A percentile compares a stretch with the other conserved stretches of the same genome.
These are phyloP conservation scores for Polypterus senegalus DNA, from an alignment of 2,113 vertebrate species.

Conservation along the genomic window DNA sequence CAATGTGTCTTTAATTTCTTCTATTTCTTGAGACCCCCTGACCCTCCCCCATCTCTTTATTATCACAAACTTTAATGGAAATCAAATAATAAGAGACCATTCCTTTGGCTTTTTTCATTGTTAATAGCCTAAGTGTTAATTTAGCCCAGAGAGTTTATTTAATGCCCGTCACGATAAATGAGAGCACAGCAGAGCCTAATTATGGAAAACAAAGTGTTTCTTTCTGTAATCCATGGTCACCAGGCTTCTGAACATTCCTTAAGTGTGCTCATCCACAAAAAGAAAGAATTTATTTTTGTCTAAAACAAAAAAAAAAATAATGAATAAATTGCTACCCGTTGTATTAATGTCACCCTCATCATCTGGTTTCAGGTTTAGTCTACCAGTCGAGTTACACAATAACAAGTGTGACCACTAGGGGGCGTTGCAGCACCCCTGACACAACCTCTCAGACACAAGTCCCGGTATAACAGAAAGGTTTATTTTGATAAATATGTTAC, in stretches of 20 bases:
- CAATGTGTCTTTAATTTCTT: conserved; percentile 66
- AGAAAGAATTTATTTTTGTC: too few species aligned
- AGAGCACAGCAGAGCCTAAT: neutral
- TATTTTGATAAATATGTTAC: too few species aligned
- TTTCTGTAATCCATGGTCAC: neutral
- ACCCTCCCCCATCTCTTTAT: conserved; percentile 26
- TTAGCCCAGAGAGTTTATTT: conserved; percentile 11
- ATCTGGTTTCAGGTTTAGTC: too few species aligned
- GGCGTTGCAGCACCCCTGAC: too few species aligned
- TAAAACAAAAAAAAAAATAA: too few species aligned
- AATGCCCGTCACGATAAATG: conserved; percentile 3
- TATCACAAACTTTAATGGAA: conserved; percentile 42
- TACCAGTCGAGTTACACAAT: too few species aligned
- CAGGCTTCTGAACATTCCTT: neutral
- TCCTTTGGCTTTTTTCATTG: neutral
- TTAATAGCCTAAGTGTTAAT: conserved; percentile 1
- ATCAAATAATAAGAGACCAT: conserved; percentile 34
- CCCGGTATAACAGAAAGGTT: too few species aligned
- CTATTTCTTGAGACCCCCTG: conserved; percentile 23
- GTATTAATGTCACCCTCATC: too few species aligned
- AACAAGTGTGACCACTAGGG: too few species aligned
- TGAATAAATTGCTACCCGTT: too few species aligned
- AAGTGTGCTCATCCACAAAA: too few species aligned
- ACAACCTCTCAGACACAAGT: too few species aligned
- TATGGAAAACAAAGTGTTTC: neutral